A percentile compares a stretch with the other conserved stretches of the same genome.
These are phyloP conservation scores for Xenotilapia longispinis DNA, from an alignment of 2,113 vertebrate species.

Conservation along the genomic window DNA sequence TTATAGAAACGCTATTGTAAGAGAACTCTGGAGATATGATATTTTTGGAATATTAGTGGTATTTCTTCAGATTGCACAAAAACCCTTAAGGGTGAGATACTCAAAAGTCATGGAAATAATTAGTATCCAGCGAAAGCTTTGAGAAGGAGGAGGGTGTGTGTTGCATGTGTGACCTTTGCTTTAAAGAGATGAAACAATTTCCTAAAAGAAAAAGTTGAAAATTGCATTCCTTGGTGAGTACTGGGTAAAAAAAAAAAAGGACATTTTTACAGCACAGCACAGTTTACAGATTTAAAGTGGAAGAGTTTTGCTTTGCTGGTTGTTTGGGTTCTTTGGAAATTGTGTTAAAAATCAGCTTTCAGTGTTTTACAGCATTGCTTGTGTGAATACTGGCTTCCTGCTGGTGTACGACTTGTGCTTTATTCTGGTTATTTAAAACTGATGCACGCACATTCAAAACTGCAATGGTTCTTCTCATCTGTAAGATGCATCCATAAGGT, in stretches of 20 bases:
- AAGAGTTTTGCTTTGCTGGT: not conserved
- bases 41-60: not conserved
- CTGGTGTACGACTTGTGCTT: not conserved
- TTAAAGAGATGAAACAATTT: not conserved
- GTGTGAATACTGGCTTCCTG: not conserved
- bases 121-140: not conserved
- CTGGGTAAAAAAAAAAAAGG: not conserved
- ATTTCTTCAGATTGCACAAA: slow-evolving; percentile 21
- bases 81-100: not conserved
- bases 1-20: not conserved
- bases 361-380: not conserved
- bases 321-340: not conserved
- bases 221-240: not conserved
- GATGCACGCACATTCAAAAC: not conserved
- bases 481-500: not conserved
- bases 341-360: not conserved
- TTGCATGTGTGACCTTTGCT: not conserved
- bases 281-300: not conserved
- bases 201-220: not conserved
- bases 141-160: not conserved
- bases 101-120: not conserved
- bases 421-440: not conserved
- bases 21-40: not conserved
- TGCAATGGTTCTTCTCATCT: not conserved
- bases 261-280: not conserved